These are phyloP conservation scores for Chaetophractus vellerosus DNA, from an alignment of 2,797 vertebrate species.

Conservation along the genomic window DNA sequence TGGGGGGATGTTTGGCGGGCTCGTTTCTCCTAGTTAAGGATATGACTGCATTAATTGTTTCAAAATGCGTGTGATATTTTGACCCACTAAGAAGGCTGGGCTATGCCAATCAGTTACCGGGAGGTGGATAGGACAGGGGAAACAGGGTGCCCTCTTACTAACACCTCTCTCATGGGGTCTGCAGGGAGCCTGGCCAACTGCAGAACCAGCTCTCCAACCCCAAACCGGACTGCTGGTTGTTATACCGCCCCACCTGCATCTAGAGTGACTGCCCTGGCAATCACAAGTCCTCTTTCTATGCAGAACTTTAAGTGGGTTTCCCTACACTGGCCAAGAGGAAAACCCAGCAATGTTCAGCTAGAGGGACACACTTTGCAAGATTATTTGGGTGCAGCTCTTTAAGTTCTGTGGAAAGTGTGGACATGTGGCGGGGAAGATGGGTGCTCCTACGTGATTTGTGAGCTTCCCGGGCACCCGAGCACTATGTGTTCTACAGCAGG, in stretches of 20 bases:
- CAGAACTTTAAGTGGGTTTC: slow-evolving; percentile 2
- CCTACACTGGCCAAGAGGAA: not conserved
- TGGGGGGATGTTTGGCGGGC: not conserved
- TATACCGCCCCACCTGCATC: not conserved
- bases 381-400: not conserved
- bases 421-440: too few relatives aligned
- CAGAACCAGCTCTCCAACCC: not conserved
- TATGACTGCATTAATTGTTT: not conserved
- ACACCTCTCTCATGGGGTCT: fast-evolving
- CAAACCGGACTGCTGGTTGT: not conserved
- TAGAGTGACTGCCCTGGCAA: not conserved
- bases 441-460: not conserved
- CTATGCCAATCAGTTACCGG: not conserved
- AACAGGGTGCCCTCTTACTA: not conserved
- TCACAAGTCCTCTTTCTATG: not conserved
- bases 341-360: not conserved
- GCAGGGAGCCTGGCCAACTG: not conserved
- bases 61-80: slow-evolving; percentile 11
- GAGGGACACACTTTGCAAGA: not conserved
- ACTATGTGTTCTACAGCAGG: not conserved
- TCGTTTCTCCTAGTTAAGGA: not conserved
- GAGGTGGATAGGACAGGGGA: not conserved
- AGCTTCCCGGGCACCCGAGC: not conserved
- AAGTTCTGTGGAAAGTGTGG: not conserved
- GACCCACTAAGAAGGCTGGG: not conserved